Percentiles rank a stretch among this genome's conserved stretches.
Evolutionary conservation across 2,797 vertebrate species (phyloP).

Genomic region (Tiaroga cobitis): DNA sequence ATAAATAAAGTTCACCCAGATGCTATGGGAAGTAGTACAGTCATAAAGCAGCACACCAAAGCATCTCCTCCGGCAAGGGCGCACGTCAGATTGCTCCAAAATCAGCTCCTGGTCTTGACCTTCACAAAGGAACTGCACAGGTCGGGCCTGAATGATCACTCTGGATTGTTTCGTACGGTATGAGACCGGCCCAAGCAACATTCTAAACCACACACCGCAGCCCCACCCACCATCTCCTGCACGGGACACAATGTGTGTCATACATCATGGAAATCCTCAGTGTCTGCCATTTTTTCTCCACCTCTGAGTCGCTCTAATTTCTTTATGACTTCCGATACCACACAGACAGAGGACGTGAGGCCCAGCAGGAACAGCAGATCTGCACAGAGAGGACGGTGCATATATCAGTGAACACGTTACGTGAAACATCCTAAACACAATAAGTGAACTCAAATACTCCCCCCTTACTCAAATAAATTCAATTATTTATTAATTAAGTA

Average conservation of each 20-base stretch:
- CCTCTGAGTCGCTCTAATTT: conserved; percentile 81
- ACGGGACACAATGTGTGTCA: conserved; percentile 86
- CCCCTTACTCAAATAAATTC: not conserved
- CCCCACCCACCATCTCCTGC: conserved; percentile 28
- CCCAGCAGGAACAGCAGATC: conserved; percentile 92
- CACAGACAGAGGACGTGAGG: conserved; percentile 93
- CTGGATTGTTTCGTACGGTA: not conserved
- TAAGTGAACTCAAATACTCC: too few species aligned
- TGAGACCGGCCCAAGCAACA: conserved; percentile 65
- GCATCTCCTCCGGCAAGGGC: conserved; percentile 24
- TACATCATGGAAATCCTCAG: conserved; percentile 89
- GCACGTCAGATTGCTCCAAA: not conserved
- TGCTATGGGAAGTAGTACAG: conserved; percentile 64
- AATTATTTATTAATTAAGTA: too few species aligned
- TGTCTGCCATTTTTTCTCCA: conserved; percentile 69
- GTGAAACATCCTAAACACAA: not conserved
- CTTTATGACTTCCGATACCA: conserved; percentile 93
- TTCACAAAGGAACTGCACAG: not conserved
- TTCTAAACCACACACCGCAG: conserved; percentile 49
- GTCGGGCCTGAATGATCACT: not conserved
- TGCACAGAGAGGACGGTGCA: conserved; percentile 61
- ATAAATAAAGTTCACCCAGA: conserved; percentile 58
- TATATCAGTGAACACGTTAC: not conserved
- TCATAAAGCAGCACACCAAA: conserved; percentile 64
- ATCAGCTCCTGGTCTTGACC: not conserved